phyloP scores from a whole-genome alignment of 1,140 invertebrate species.

The Argopecten irradians region DNA sequence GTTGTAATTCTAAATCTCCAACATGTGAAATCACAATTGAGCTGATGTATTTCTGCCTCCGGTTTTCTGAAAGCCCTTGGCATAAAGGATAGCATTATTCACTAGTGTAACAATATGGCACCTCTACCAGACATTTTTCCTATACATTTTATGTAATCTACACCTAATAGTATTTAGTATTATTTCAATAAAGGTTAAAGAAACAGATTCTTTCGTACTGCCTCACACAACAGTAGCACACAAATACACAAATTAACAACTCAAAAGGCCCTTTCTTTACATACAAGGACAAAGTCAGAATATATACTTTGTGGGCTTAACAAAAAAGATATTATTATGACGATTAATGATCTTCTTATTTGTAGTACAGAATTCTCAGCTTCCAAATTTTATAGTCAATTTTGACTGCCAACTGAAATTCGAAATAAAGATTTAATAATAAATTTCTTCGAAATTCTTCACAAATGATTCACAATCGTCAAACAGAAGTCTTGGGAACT shows the following conservation, averaged over 20 bases:
- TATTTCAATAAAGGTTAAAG: background rate
- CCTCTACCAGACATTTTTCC: background rate
- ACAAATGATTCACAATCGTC: slow-evolving; percentile 17
- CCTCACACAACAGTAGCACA: background rate
- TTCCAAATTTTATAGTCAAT: slow-evolving; percentile 22
- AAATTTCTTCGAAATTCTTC: background rate
- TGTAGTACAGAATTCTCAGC: background rate
- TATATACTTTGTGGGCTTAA: background rate
- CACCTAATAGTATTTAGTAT: background rate
- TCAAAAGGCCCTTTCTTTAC: background rate
- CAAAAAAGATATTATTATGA: slow-evolving; percentile 4
- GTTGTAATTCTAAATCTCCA: background rate
- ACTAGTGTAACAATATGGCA: slow-evolving; percentile 1
- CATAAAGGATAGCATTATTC: slow-evolving; percentile 22
- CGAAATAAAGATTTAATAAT: background rate
- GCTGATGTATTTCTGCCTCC: slow-evolving; percentile 20
- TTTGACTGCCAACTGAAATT: background rate
- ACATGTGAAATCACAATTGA: slow-evolving; percentile 22
- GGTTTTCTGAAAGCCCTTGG: slow-evolving; percentile 14
- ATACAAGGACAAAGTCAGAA: background rate
- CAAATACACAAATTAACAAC: slow-evolving; percentile 11
- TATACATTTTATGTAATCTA: background rate
- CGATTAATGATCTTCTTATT: background rate
- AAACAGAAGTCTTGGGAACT: background rate
- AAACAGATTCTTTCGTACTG: background rate